Evolutionary conservation across 2,797 vertebrate species (phyloP), one percentile per base, ranked within the genome.

Genomic region (Sebastes matsubarae): DNA sequence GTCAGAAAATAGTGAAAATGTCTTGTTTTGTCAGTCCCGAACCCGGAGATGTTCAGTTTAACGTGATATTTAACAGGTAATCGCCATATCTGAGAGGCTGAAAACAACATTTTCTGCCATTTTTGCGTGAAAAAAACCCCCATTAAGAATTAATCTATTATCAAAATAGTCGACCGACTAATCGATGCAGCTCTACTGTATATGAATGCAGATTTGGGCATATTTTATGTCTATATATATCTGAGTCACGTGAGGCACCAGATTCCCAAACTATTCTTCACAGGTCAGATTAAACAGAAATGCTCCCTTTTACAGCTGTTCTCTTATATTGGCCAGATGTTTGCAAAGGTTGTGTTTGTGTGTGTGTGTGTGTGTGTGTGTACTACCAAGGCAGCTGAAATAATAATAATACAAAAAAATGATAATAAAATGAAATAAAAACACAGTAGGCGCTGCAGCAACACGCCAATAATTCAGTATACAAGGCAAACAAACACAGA

Each of bases 401-500:
- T 81, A 2, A 59, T 50, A 73, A 32, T 60, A 67, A 78, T 11
- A 61, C 80, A 46, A 50, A 7, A 20, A 67, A 68, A 68, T 25
- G 6, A 69, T 22, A 58, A 6, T 29, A 61, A 61, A 82, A 80
- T 13, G 42, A 52, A 46, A 79, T 52, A 55, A 74, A 65, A 92
- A 81, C 77, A 95, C 92, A 93, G 75, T 61, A 65, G 93, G 93
- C 88, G 90, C 89, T 64, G 90, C 89, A 88, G 92, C 77, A 77
- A 84, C 57, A 36, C 77, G 72, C 89, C 90, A 73, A 72, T 68
- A 76, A 68, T 80, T 93, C 94, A 94, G 90, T 94, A 90, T 93
- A 95, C 95, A 96, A 96, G 94, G 94, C 94, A 95, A 96, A 96
- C 95, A 93, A 95, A 96, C 93, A 96, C 93, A 92, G 89, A 94